A percentile compares a stretch with the other conserved stretches of the same genome.
These are phyloP conservation scores for Drosophila crucigera DNA, from an alignment of 2,888 invertebrate species.

Conservation along the genomic window DNA sequence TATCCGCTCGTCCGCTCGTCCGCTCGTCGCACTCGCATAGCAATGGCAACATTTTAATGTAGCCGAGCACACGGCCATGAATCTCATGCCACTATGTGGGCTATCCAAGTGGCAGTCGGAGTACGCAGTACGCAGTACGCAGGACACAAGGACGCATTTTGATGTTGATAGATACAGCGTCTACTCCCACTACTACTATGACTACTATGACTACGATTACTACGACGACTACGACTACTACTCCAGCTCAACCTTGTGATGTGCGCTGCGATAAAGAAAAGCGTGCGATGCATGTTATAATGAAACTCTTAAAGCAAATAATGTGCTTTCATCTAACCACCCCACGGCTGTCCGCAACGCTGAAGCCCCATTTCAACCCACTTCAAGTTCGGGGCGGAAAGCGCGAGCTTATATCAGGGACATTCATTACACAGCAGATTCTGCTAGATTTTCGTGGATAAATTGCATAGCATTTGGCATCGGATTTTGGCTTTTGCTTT, in stretches of 20 bases:
- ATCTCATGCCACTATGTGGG: constrained; percentile 61
- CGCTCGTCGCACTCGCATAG: constrained; percentile 21
- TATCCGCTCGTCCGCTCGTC: too few relatives aligned
- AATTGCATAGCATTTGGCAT: constrained; percentile 78
- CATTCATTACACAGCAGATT: constrained; percentile 78
- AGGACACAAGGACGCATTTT: constrained; percentile 52
- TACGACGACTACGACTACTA: not conserved
- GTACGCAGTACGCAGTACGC: not conserved
- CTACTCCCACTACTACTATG: constrained; percentile 3
- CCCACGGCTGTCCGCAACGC: not conserved
- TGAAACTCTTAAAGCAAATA: constrained; percentile 80
- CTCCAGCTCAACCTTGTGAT: constrained; percentile 50
- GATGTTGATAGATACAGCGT: constrained; percentile 71
- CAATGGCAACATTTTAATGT: constrained; percentile 75
- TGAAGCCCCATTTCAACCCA: not conserved
- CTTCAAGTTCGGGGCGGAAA: constrained; percentile 12
- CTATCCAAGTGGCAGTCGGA: constrained; percentile 29
- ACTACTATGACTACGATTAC: not conserved
- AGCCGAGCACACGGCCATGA: constrained; percentile 62
- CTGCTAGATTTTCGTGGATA: constrained; percentile 73
- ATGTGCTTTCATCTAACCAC: constrained; percentile 50
- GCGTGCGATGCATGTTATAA: constrained; percentile 79
- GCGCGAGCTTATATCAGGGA: constrained; percentile 50
- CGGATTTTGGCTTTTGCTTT: constrained; percentile 60
- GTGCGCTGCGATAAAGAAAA: constrained; percentile 71